Conservation (phyloP, 2,113 vertebrate genomes). For the Sigmodon hispidus region DNA sequence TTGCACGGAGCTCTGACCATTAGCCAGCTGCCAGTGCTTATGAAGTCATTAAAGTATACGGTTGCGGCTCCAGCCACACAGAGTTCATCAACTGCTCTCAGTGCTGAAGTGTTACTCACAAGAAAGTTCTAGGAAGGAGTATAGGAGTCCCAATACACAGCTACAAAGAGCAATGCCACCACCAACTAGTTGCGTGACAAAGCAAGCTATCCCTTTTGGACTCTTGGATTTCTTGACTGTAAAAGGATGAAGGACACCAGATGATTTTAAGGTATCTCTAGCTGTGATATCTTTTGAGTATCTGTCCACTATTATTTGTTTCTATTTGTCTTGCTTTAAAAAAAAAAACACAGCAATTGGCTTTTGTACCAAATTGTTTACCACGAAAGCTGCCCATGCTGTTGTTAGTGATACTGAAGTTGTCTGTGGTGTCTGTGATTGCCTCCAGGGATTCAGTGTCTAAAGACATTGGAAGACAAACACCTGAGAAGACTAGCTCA, state of each 20-base stretch:
- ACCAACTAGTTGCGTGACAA: neutral
- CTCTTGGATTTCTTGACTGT: neutral
- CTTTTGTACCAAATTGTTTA: neutral
- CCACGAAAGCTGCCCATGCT: neutral
- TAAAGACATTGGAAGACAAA: neutral
- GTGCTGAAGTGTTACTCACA: neutral
- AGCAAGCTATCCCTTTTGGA: neutral
- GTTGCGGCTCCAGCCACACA: neutral
- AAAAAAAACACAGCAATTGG: constrained; percentile 29
- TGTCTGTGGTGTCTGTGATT: neutral
- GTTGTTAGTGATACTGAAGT: constrained; percentile 35
- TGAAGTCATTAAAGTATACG: constrained; percentile 39
- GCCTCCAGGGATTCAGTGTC: neutral
- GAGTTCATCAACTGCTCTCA: constrained; percentile 41
- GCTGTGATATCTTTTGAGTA: constrained; percentile 14
- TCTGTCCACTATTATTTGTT: constrained; percentile 47
- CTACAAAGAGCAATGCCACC: constrained; percentile 34
- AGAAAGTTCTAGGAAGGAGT: constrained; percentile 48
- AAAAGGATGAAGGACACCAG: constrained; percentile 11
- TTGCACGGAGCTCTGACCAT: neutral
- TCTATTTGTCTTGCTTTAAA: constrained; percentile 23
- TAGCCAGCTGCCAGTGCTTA: neutral
- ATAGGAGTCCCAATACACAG: constrained; percentile 20
- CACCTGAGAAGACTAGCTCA: neutral
- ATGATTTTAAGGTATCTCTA: constrained; percentile 35